phyloP scores from a whole-genome alignment of 2,797 vertebrate genomes.

The Rhinella marina region DNA sequence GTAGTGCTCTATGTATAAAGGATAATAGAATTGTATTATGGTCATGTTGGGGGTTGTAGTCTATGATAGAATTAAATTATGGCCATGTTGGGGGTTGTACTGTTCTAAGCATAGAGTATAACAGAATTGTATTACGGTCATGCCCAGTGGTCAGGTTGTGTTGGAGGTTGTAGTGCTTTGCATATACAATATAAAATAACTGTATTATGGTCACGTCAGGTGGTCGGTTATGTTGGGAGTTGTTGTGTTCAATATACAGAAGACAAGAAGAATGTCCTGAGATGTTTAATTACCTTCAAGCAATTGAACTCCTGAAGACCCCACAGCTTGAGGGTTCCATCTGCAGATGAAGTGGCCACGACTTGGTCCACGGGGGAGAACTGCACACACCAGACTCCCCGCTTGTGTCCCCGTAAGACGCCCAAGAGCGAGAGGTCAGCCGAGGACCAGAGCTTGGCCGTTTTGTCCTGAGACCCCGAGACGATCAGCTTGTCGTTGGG shows the following conservation, averaged over 20 bases:
- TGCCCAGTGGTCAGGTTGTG: too few species aligned
- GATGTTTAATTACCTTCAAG: constrained; percentile 82
- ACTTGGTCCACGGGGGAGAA: constrained; percentile 95
- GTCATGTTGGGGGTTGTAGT: too few species aligned
- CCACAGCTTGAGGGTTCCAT: constrained; percentile 91
- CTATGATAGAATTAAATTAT: too few species aligned
- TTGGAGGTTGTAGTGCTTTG: too few species aligned
- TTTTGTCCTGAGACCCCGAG: constrained; percentile 92
- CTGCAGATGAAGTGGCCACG: constrained; percentile 89
- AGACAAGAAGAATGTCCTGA: not conserved
- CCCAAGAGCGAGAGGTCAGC: constrained; percentile 80
- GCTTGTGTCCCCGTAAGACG: constrained; percentile 87
- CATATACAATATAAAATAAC: not conserved
- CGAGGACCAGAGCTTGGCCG: constrained; percentile 90
- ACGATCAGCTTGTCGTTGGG: constrained; percentile 95
- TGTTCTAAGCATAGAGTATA: too few species aligned
- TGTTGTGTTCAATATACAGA: not conserved
- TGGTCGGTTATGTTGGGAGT: not conserved
- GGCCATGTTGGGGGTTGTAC: too few species aligned
- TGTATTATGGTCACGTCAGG: not conserved
- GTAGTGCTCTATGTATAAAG: too few species aligned
- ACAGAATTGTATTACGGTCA: too few species aligned
- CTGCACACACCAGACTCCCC: constrained; percentile 92
- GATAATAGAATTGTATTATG: too few species aligned
- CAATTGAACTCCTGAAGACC: constrained; percentile 92